A percentile compares a stretch with the other conserved stretches of the same genome.
phyloP scores from a whole-genome alignment of 2,888 invertebrate genomes.

The Esperia sulphurella region DNA sequence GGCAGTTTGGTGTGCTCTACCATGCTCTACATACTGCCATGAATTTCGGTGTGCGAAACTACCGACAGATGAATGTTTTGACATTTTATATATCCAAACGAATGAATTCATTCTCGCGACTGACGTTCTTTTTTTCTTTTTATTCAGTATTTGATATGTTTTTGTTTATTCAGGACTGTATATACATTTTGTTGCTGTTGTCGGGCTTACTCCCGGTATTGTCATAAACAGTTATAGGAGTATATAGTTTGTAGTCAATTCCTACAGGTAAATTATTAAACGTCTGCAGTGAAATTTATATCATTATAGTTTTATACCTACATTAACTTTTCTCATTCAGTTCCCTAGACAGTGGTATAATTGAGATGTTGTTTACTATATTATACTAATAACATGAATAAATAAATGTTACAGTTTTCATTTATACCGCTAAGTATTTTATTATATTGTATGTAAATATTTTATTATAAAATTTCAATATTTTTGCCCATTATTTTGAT shows the following conservation, averaged over 20 bases:
- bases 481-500: no score
- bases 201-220: conserved; percentile 34
- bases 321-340: no score
- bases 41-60: conserved; percentile 64
- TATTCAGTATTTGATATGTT: conserved; percentile 63
- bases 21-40: conserved; percentile 58
- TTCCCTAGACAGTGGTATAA: no score
- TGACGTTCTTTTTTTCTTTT: conserved; percentile 59
- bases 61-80: conserved; percentile 73
- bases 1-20: conserved; percentile 57
- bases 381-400: no score
- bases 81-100: conserved; percentile 73
- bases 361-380: no score
- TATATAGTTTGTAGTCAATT: conserved; percentile 9
- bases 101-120: conserved; percentile 63
- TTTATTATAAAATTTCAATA: no score
- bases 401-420: no score
- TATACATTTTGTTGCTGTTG: conserved; percentile 35
- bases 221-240: conserved; percentile 31
- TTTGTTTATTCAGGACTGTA: conserved; percentile 44
- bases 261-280: neutral
- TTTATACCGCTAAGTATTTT: no score
- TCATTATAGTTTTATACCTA: no score
- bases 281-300: neutral
- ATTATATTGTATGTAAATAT: no score